Evolutionary conservation across 2,797 vertebrate genomes (phyloP).

Genomic region (Hyperoplus lanceolatus): DNA sequence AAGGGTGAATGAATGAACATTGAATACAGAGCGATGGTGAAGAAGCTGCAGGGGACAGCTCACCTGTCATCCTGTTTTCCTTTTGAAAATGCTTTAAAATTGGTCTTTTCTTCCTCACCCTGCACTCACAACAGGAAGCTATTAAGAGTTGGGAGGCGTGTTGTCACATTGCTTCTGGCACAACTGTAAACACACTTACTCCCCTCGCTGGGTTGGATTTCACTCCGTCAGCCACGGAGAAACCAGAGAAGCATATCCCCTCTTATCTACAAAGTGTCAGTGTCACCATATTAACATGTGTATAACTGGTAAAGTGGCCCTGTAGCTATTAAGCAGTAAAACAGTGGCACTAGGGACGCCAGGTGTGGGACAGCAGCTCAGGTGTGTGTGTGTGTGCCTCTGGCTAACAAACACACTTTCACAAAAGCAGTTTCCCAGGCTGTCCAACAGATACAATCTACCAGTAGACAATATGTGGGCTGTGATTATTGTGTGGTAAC

Average conservation of each 20-base stretch:
- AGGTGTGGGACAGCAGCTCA: conserved; percentile 47
- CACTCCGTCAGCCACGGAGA: conserved; percentile 31
- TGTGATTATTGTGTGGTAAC: neutral
- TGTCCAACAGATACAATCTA: conserved; percentile 22
- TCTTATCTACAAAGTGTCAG: conserved; percentile 41
- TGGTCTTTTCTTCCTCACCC: conserved; percentile 1
- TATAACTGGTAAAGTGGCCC: conserved; percentile 57
- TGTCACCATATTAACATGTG: conserved; percentile 53
- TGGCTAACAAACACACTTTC: conserved; percentile 40
- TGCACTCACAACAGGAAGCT: conserved; percentile 53
- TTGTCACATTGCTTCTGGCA: conserved; percentile 50
- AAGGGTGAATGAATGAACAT: neutral
- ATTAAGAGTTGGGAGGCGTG: conserved; percentile 3
- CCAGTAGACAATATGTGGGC: conserved; percentile 16
- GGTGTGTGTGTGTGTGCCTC: conserved; percentile 53
- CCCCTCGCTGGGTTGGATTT: conserved; percentile 60
- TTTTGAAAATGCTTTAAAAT: conserved; percentile 38
- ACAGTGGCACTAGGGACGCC: conserved; percentile 24
- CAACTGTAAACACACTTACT: conserved; percentile 47
- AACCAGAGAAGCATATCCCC: conserved; percentile 40
- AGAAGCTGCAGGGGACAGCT: neutral
- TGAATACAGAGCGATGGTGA: neutral
- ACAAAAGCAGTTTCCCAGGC: conserved; percentile 36
- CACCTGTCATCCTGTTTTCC: conserved; percentile 36
- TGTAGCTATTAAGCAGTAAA: conserved; percentile 39